Conservation (phyloP, 2,888 invertebrate species). For the Agonopterix alstromeriana region DNA sequence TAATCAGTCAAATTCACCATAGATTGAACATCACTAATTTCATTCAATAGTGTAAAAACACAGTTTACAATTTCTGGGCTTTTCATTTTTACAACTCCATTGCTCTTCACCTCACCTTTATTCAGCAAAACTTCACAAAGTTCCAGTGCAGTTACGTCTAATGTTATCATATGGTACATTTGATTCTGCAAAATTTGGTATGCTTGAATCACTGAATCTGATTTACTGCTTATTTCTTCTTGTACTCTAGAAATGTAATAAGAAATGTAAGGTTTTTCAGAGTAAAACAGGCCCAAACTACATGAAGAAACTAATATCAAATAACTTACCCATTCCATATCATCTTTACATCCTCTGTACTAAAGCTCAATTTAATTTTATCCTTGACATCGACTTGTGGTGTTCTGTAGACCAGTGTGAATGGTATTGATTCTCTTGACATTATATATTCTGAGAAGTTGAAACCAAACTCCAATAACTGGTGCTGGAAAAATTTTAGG, state of each 20-base stretch:
- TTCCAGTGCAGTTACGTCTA: conserved; percentile 52
- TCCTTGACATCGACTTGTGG: conserved; percentile 46
- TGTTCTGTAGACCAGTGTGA: conserved; percentile 43
- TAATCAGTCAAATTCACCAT: too few relatives aligned
- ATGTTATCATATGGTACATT: conserved; percentile 38
- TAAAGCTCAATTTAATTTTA: conserved; percentile 46
- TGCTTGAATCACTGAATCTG: conserved; percentile 37
- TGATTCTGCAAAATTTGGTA: conserved; percentile 58
- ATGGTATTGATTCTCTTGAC: conserved; percentile 41
- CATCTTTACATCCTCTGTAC: conserved; percentile 49
- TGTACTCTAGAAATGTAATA: conserved; percentile 37
- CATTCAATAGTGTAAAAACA: conserved; percentile 56
- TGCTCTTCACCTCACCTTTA: conserved; percentile 51
- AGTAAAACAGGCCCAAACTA: too few relatives aligned
- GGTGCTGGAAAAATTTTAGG: conserved; percentile 39
- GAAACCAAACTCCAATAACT: conserved; percentile 53
- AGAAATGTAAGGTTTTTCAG: background rate
- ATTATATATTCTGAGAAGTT: conserved; percentile 49
- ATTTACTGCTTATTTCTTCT: conserved; percentile 31
- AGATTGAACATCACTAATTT: conserved; percentile 23
- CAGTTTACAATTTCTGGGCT: conserved; percentile 56
- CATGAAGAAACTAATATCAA: too few relatives aligned
- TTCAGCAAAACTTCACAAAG: conserved; percentile 49
- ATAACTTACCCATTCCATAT: conserved; percentile 56
- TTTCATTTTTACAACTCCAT: conserved; percentile 57